A percentile compares a stretch with the other conserved stretches of the same genome.
Conservation (phyloP, 2,113 vertebrate genomes). For the Tiliqua scincoides region DNA sequence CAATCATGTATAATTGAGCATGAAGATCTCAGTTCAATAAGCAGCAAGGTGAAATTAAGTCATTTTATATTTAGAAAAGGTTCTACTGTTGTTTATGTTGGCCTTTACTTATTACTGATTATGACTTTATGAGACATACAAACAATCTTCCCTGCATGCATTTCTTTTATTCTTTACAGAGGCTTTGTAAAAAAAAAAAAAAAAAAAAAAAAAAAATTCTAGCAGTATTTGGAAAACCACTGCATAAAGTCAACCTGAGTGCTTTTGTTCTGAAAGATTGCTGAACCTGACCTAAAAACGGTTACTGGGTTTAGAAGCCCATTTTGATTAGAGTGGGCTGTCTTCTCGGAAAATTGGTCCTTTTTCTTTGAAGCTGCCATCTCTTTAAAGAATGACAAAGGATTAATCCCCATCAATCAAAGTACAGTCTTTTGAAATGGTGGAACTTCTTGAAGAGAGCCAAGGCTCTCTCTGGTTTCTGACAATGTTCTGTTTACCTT, state of each 20-base stretch:
- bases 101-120: slow-evolving; percentile 37
- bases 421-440: background rate
- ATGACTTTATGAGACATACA: slow-evolving; percentile 29
- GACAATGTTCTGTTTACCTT: background rate
- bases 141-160: background rate
- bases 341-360: background rate
- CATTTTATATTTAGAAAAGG: slow-evolving; percentile 54
- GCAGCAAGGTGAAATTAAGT: slow-evolving; percentile 54
- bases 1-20: slow-evolving; percentile 55
- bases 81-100: slow-evolving; percentile 47
- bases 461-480: background rate
- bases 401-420: background rate
- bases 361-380: background rate
- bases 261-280: background rate
- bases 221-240: background rate
- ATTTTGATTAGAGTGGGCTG: background rate
- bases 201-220: slow-evolving; percentile 8
- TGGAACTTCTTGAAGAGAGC: background rate
- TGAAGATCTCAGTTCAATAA: slow-evolving; percentile 52
- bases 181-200: slow-evolving; percentile 14
- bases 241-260: background rate
- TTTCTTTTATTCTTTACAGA: background rate
- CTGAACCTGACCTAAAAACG: background rate
- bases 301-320: background rate
- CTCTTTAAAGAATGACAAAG: background rate